A percentile compares a stretch with the other conserved stretches of the same genome.
Conservation (phyloP, 2,113 vertebrate species). For the Trochalopteron elliotii region DNA sequence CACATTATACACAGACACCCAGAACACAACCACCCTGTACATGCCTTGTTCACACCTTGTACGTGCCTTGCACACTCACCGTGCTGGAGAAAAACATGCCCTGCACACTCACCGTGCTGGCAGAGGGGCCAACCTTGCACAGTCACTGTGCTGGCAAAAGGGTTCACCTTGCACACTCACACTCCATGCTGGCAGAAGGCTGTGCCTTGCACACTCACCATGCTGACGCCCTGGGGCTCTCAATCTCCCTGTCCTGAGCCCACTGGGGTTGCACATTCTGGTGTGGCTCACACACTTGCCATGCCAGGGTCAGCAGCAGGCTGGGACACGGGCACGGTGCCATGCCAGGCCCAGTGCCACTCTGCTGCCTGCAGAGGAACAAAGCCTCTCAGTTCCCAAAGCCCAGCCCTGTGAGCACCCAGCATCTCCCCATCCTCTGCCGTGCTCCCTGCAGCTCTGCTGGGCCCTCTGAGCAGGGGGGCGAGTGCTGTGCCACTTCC, state of each 20-base stretch:
- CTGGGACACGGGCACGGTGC: not conserved
- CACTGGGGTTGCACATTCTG: not conserved
- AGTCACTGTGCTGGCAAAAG: not conserved
- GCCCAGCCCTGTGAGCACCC: not conserved
- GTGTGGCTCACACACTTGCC: rapidly evolving
- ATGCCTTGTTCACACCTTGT: too few relatives aligned
- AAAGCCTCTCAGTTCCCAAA: not conserved
- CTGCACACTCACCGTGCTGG: not conserved
- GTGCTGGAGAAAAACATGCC: too few relatives aligned
- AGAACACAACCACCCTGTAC: not conserved
- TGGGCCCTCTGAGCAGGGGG: rapidly evolving
- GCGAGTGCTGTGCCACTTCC: too few relatives aligned
- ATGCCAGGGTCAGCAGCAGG: not conserved
- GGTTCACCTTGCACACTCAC: not conserved
- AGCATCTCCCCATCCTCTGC: not conserved
- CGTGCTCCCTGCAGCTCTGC: rapidly evolving
- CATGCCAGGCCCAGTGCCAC: not conserved
- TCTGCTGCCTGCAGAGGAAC: not conserved
- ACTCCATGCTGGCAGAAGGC: rapidly evolving
- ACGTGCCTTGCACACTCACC: not conserved
- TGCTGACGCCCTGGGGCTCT: not conserved
- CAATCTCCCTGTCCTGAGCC: not conserved
- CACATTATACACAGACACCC: too few relatives aligned
- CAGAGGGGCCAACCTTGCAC: not conserved
- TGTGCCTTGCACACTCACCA: not conserved